Conservation (phyloP, 2,797 vertebrate genomes). For the Sylvilagus floridanus region DNA sequence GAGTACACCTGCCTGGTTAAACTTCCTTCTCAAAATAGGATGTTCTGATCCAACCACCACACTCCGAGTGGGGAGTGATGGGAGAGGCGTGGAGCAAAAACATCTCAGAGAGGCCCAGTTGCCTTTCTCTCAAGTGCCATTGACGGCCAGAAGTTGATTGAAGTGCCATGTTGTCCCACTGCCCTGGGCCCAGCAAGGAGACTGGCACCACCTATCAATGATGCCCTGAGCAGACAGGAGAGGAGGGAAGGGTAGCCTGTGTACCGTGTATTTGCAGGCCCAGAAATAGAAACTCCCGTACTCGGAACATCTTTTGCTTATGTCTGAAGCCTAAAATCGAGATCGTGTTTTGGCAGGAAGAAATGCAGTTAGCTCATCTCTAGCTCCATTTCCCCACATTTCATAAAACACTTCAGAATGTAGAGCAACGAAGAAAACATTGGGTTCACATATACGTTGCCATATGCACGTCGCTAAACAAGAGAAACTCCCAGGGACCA, state of each 20-base stretch:
- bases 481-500: neutral
- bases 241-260: rapidly evolving
- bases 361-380: neutral
- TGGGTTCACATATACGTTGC: constrained; percentile 56
- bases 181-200: neutral
- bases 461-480: neutral
- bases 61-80: neutral
- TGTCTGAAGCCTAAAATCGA: neutral
- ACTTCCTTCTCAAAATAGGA: neutral
- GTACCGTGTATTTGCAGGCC: neutral
- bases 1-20: neutral
- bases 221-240: rapidly evolving
- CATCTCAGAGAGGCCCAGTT: neutral
- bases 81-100: neutral
- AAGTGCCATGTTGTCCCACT: neutral
- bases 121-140: neutral
- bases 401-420: constrained; percentile 58
- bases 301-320: neutral
- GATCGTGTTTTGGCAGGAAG: neutral
- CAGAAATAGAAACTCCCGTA: neutral
- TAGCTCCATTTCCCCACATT: constrained; percentile 19
- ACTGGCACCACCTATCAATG: rapidly evolving
- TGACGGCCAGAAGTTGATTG: neutral
- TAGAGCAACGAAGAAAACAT: constrained; percentile 59
- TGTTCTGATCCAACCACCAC: neutral